Conservation (phyloP, 2,888 invertebrate genomes). For the Matsumyia berberina region DNA sequence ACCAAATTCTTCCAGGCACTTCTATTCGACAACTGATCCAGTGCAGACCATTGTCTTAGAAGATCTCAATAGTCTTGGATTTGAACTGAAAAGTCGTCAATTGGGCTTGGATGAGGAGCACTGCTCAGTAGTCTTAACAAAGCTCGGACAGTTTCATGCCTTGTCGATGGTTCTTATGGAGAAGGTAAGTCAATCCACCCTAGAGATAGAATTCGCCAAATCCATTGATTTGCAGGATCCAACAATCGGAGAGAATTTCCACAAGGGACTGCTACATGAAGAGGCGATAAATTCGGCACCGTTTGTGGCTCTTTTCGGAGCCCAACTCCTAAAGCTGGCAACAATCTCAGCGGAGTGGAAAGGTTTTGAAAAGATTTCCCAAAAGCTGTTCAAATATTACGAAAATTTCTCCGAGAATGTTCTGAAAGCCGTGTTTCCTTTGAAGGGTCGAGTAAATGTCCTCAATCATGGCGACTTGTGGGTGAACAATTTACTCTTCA, state of each 20-base stretch:
- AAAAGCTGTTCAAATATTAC: conserved; percentile 80
- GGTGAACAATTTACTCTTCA: conserved; percentile 86
- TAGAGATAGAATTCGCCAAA: background rate
- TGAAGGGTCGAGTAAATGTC: conserved; percentile 81
- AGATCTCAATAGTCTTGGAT: conserved; percentile 85
- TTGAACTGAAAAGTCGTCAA: conserved; percentile 85
- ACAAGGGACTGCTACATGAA: conserved; percentile 80
- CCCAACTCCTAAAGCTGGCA: conserved; percentile 81
- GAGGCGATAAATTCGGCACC: conserved; percentile 81
- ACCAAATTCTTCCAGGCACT: conserved; percentile 78
- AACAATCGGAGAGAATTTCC: conserved; percentile 76
- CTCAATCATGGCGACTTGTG: conserved; percentile 86
- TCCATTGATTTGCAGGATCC: conserved; percentile 13
- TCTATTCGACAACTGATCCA: conserved; percentile 80
- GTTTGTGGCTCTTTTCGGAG: conserved; percentile 81
- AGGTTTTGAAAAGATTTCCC: conserved; percentile 78
- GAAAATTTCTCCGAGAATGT: conserved; percentile 81
- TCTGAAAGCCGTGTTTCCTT: conserved; percentile 79
- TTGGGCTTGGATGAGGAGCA: conserved; percentile 85
- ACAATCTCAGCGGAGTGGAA: conserved; percentile 78
- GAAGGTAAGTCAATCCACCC: too few species aligned
- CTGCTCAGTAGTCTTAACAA: conserved; percentile 84
- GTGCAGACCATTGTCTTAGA: conserved; percentile 82
- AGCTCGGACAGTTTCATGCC: conserved; percentile 86
- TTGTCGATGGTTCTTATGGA: conserved; percentile 85